Evolutionary conservation across 2,797 vertebrate species (phyloP).

Genomic region (Myripristis murdjan): DNA sequence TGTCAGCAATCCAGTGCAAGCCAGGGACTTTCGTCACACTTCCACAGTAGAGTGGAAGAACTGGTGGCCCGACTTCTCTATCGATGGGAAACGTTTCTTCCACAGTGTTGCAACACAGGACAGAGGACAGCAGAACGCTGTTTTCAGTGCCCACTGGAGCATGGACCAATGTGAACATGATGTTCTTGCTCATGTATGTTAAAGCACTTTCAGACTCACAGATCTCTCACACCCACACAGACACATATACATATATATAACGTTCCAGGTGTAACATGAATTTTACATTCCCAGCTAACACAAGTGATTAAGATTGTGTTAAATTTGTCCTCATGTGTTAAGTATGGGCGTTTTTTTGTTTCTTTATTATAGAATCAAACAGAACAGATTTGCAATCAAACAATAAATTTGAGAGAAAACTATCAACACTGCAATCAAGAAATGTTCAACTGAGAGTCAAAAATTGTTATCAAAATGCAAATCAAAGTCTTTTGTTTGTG

Average conservation of each 20-base stretch:
- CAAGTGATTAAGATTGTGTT: too few species aligned
- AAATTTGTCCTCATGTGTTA: too few species aligned
- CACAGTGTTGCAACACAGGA: not conserved
- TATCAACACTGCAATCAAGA: too few species aligned
- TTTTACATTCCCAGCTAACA: not conserved
- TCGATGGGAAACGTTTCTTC: conserved; percentile 18
- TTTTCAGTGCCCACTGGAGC: not conserved
- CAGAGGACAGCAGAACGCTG: not conserved
- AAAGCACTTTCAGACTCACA: not conserved
- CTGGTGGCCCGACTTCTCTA: conserved; percentile 5
- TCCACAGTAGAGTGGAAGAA: conserved; percentile 1
- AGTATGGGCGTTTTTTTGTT: too few species aligned
- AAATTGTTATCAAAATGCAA: too few species aligned
- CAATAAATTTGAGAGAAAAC: too few species aligned
- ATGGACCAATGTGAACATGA: not conserved
- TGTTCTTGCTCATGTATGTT: too few species aligned
- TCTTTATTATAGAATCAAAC: too few species aligned
- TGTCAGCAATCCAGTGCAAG: not conserved
- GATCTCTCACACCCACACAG: not conserved
- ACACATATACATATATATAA: not conserved
- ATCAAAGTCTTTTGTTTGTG: too few species aligned
- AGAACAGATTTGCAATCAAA: too few species aligned
- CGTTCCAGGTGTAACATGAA: too few species aligned
- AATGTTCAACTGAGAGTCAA: too few species aligned
- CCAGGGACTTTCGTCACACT: not conserved